These are phyloP conservation scores for Lacerta viridis DNA, from an alignment of 2,797 vertebrate genomes.

Conservation along the genomic window DNA sequence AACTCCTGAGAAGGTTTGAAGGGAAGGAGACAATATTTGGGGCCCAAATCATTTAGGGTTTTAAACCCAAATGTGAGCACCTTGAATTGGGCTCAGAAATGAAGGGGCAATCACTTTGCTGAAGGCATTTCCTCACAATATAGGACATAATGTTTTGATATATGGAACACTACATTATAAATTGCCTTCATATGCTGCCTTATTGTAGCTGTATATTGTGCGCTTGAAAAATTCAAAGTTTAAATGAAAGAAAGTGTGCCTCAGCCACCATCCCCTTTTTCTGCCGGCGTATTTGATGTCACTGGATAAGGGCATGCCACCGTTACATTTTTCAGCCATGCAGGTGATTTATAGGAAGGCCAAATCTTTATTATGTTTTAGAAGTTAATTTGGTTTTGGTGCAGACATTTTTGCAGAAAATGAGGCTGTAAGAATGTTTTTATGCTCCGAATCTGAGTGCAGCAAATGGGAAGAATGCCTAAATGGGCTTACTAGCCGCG, in stretches of 20 bases:
- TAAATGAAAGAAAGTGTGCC: conserved; percentile 6
- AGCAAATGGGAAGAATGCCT: conserved; percentile 51
- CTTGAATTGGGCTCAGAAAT: too few species aligned
- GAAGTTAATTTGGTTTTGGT: conserved; percentile 35
- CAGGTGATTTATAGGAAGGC: conserved; percentile 27
- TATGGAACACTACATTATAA: neutral
- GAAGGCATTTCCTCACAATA: neutral
- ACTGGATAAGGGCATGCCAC: neutral
- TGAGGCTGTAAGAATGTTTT: conserved; percentile 29
- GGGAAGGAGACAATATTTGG: too few species aligned
- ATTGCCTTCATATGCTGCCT: neutral
- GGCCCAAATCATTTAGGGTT: too few species aligned
- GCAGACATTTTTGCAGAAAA: neutral
- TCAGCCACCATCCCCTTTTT: neutral
- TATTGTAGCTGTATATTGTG: neutral
- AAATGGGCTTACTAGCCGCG: conserved; percentile 42
- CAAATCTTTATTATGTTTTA: conserved; percentile 24
- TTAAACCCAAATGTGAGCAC: too few species aligned
- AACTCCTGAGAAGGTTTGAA: neutral
- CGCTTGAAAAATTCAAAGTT: conserved; percentile 5
- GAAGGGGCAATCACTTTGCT: neutral
- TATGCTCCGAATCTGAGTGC: conserved; percentile 18
- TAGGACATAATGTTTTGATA: neutral
- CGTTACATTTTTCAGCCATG: neutral
- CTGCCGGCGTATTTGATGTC: neutral